phyloP scores from a whole-genome alignment of 2,888 invertebrate genomes.

The Eupithecia vulgata region DNA sequence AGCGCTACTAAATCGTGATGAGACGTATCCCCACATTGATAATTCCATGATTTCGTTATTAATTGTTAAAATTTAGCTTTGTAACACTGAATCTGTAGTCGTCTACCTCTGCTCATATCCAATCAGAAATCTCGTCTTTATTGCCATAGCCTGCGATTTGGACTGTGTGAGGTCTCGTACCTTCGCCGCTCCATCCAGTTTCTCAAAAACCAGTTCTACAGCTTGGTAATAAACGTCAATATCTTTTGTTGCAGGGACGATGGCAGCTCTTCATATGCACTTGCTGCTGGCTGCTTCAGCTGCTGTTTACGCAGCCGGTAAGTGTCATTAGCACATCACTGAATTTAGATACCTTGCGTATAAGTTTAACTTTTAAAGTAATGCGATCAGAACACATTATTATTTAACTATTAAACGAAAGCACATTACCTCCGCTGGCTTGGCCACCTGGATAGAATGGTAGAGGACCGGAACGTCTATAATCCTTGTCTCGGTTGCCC shows the following conservation, averaged over 20 bases:
- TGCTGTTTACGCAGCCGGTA: slow-evolving; percentile 41
- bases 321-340: slow-evolving; percentile 21
- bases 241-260: slow-evolving; percentile 41
- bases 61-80: too few relatives aligned
- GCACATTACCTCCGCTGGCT: too few relatives aligned
- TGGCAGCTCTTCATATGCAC: slow-evolving; percentile 38
- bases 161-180: slow-evolving; percentile 14
- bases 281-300: slow-evolving; percentile 36
- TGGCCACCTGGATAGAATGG: too few relatives aligned
- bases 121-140: neutral
- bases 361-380: too few relatives aligned
- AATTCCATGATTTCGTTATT: too few relatives aligned
- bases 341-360: neutral
- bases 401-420: too few relatives aligned
- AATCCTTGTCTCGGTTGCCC: too few relatives aligned
- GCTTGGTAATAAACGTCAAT: slow-evolving; percentile 13
- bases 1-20: too few relatives aligned
- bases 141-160: slow-evolving; percentile 6
- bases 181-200: slow-evolving; percentile 1
- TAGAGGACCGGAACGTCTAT: too few relatives aligned
- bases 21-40: too few relatives aligned
- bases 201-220: slow-evolving; percentile 3
- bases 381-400: too few relatives aligned
- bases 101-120: neutral
- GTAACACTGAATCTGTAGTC: neutral